These are phyloP conservation scores for Trogon surrucura DNA, from an alignment of 2,113 vertebrate species.

Conservation along the genomic window DNA sequence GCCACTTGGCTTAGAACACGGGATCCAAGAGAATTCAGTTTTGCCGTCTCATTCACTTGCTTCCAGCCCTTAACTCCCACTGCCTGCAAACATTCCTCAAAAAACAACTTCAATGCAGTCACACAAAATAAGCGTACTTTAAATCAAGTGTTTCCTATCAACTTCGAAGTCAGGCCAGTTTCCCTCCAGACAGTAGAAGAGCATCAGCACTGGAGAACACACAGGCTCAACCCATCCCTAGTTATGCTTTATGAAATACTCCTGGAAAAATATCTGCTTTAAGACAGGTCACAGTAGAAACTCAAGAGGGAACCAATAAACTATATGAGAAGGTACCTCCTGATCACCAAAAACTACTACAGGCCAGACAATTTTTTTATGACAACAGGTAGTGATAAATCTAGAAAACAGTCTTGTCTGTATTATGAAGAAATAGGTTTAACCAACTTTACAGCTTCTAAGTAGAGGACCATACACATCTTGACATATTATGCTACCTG, in stretches of 20 bases:
- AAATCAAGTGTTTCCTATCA: not conserved
- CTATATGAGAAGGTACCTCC: not conserved
- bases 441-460: not conserved
- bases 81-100: not conserved
- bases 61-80: not conserved
- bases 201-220: not conserved
- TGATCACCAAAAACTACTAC: not conserved
- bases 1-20: not conserved
- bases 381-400: not conserved
- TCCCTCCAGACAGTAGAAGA: not conserved
- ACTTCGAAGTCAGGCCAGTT: not conserved
- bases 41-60: not conserved
- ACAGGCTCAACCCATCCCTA: not conserved
- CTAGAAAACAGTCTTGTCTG: not conserved
- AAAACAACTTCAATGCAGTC: not conserved
- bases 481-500: not conserved
- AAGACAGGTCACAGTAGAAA: not conserved
- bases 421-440: not conserved
- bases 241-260: not conserved
- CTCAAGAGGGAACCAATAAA: not conserved
- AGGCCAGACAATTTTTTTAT: not conserved
- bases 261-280: not conserved
- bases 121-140: not conserved
- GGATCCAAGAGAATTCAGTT: not conserved
- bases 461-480: not conserved